Percentiles rank a stretch among this genome's conserved stretches.
phyloP scores from a whole-genome alignment of 2,888 invertebrate genomes.

The Eupelmus urozonus region DNA sequence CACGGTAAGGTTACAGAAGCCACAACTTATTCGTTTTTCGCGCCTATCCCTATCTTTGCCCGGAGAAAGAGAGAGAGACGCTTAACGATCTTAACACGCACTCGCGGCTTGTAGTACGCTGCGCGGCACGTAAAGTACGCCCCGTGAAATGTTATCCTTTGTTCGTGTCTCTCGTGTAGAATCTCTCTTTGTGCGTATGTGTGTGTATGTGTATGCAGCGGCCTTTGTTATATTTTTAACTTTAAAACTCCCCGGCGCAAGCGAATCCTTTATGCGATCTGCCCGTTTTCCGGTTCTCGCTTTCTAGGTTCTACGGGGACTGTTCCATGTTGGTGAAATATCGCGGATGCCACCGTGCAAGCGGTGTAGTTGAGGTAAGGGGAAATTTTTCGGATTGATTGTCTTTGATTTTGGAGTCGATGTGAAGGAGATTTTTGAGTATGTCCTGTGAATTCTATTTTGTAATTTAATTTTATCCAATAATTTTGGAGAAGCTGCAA shows the following conservation, averaged over 20 bases:
- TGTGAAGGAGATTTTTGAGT: too few relatives aligned
- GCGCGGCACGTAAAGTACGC: constrained; percentile 5
- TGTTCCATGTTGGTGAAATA: background rate
- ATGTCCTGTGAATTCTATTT: too few relatives aligned
- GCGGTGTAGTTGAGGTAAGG: background rate
- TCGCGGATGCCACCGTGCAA: too few relatives aligned
- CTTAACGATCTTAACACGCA: constrained; percentile 27
- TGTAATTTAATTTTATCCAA: too few relatives aligned
- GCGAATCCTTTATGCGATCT: constrained; percentile 30
- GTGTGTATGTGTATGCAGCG: background rate
- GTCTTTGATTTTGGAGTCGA: too few relatives aligned
- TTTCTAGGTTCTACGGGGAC: background rate
- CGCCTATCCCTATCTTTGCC: constrained; percentile 11
- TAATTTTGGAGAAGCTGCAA: too few relatives aligned
- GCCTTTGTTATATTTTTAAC: constrained; percentile 52
- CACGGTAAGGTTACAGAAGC: constrained; percentile 32
- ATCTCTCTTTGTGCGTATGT: background rate
- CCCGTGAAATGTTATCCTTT: constrained; percentile 50
- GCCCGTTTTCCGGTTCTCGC: constrained; percentile 26
- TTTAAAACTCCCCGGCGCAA: constrained; percentile 1
- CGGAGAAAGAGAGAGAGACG: background rate
- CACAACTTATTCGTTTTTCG: constrained; percentile 20
- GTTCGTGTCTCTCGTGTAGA: constrained; percentile 38
- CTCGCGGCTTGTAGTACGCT: background rate
- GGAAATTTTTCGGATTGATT: background rate